Evolutionary conservation across 1,140 invertebrate genomes (phyloP).

Genomic region (Polypedilum vanderplanki): DNA sequence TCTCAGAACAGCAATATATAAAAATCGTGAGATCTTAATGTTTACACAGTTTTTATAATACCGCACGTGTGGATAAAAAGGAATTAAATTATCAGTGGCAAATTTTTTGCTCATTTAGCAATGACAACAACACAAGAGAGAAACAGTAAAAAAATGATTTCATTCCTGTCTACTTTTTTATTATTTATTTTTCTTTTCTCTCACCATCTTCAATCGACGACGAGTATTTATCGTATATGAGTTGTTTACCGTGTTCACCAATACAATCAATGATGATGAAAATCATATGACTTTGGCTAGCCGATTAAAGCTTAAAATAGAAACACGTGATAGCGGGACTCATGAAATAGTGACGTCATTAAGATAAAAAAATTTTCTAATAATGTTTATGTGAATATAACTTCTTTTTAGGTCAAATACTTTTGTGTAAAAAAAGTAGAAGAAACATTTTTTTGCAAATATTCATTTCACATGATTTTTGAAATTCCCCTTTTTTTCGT

Average conservation of each 20-base stretch:
- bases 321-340: conserved; percentile 12
- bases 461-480: too few species aligned
- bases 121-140: background rate
- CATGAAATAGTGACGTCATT: background rate
- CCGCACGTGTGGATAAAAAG: too few species aligned
- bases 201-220: background rate
- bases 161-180: background rate
- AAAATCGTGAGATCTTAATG: too few species aligned
- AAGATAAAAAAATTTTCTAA: background rate
- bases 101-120: background rate
- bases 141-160: too few species aligned
- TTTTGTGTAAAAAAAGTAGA: too few species aligned
- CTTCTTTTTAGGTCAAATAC: too few species aligned
- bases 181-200: background rate
- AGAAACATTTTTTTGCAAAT: too few species aligned
- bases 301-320: conserved; percentile 27
- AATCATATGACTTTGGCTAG: conserved; percentile 27
- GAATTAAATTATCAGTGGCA: background rate
- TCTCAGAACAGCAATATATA: too few species aligned
- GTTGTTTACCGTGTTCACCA: conserved; percentile 20
- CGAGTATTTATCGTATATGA: background rate
- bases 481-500: too few species aligned
- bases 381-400: background rate
- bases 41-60: too few species aligned
- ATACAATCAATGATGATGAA: background rate